Base-by-base conservation (phyloP, 2,113 vertebrate species). In the Syngnathoides biaculeatus region DNA sequence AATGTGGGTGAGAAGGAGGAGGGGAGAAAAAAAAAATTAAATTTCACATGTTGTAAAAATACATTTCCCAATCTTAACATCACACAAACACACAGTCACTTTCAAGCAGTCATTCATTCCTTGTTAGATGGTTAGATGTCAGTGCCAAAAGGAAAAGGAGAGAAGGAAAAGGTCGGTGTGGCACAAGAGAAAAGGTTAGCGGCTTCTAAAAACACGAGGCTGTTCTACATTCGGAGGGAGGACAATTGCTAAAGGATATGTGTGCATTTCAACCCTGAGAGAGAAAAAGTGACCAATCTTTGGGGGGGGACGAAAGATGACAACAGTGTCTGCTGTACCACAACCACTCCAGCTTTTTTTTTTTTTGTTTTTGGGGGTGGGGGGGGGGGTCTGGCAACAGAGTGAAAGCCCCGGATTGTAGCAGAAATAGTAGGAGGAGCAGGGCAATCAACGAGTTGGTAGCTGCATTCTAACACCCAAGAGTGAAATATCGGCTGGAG, bases 31-130 rank as follows among this genome's bases (percentile, higher is more conserved):
- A 77, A 89, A 82, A 87, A 74, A 89, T 70, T 35, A n/a, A n/a
- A n/a, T 89, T 89, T 91, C 88, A 92, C 91, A 89, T 90, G 90
- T 91, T 92, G 91, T 92, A 92, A 92, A 92, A 92, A 92, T 91
- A 92, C 89, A 92, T 91, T 92, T 92, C 90, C 87, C 89, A 91
- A 87, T 90, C 90, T 89, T 82, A 88, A 89, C 81, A 84, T 86
- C 77, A 87, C 84, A 89, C 88, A 65, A 24, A 88, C 88, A 87
- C 84, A 69, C 86, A 80, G 76, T 86, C 88, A 86, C 84, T 81
- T 90, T 76, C 86, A 91, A 87, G 88, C 88, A 89, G 85, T 88
- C 86, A 84, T 82, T 86, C 89, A 82, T 87, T 84, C 82, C 75
- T 84, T 81, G 86, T 87, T 86, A 83, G 85, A 88, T 89, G 86